phyloP scores from a whole-genome alignment of 2,113 vertebrate species.

The Varanus salvator region DNA sequence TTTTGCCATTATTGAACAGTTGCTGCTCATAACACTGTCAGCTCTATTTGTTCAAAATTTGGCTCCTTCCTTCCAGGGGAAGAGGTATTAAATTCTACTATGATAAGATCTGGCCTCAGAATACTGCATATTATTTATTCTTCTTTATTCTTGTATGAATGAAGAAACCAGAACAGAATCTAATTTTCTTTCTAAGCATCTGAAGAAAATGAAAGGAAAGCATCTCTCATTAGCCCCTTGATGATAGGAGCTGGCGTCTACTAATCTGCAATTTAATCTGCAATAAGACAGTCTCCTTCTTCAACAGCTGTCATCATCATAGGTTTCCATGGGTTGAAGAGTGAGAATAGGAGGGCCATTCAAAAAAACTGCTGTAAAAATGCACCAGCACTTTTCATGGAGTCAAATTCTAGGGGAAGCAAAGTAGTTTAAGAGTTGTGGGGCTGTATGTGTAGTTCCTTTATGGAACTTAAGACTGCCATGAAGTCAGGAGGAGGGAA shows the following conservation, averaged over 20 bases:
- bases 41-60: conserved; percentile 57
- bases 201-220: conserved; percentile 58
- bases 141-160: conserved; percentile 60
- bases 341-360: conserved; percentile 45
- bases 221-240: conserved; percentile 62
- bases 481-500: conserved; percentile 40
- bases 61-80: conserved; percentile 47
- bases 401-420: conserved; percentile 37
- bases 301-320: conserved; percentile 61
- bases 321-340: conserved; percentile 6
- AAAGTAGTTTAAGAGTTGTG: rapidly evolving
- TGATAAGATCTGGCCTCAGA: conserved; percentile 67
- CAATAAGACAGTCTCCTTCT: conserved; percentile 58
- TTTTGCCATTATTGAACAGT: conserved; percentile 31
- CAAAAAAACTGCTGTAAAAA: conserved; percentile 28
- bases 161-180: conserved; percentile 61
- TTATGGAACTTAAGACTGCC: conserved; percentile 31
- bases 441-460: conserved; percentile 25
- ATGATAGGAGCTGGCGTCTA: conserved; percentile 56
- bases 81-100: conserved; percentile 67
- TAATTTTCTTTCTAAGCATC: conserved; percentile 57
- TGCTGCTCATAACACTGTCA: conserved; percentile 56
- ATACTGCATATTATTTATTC: conserved; percentile 55
- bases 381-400: conserved; percentile 49
- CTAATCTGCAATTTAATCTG: conserved; percentile 47